phyloP scores from a whole-genome alignment of 1,140 invertebrate species.

The Saxidomus purpurata region DNA sequence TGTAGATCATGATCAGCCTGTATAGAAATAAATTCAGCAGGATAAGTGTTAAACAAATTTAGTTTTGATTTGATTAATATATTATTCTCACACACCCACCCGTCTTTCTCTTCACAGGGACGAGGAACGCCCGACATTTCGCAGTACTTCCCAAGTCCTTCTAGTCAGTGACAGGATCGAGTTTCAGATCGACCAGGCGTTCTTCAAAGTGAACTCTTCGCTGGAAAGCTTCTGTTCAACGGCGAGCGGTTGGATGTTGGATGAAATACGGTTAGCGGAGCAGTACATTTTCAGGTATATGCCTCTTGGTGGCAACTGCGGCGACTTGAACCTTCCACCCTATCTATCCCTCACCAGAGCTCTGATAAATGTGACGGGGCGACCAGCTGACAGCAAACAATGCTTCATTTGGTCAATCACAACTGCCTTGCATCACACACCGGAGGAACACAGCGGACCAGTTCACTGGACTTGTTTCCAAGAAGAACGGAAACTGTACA shows the following conservation, averaged over 20 bases:
- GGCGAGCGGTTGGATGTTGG: background rate
- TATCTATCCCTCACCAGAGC: background rate
- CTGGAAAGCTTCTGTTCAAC: background rate
- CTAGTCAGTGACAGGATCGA: background rate
- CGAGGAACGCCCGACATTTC: background rate
- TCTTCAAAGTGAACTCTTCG: slow-evolving; percentile 1
- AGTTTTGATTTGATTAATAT: background rate
- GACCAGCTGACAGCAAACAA: background rate
- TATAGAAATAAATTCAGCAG: no score
- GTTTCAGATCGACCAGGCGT: background rate
- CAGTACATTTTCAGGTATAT: background rate
- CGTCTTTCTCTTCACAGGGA: background rate
- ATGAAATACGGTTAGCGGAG: background rate
- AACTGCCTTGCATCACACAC: background rate
- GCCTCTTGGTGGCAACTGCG: background rate
- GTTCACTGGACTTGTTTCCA: background rate
- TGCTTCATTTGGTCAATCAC: background rate
- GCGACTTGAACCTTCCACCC: background rate
- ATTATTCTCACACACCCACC: background rate
- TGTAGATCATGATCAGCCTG: no score
- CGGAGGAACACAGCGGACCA: background rate
- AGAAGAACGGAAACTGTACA: background rate
- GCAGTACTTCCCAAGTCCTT: background rate
- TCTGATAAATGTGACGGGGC: background rate
- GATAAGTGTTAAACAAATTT: background rate